Evolutionary conservation across 2,113 vertebrate genomes (phyloP).

Genomic region (Arenaria interpres): DNA sequence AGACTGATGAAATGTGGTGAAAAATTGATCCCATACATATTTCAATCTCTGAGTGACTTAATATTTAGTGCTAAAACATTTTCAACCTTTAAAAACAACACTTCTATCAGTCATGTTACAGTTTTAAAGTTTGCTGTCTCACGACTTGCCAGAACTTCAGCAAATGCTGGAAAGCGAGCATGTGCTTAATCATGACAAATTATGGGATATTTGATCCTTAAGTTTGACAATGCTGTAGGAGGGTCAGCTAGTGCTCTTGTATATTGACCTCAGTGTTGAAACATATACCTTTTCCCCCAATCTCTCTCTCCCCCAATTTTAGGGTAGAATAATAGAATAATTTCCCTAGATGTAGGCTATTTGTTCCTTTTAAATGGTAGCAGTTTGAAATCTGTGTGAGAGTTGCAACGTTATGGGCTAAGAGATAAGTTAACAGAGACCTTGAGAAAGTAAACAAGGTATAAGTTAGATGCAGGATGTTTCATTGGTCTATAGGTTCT

Average conservation of each 20-base stretch:
- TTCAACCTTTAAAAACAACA: conserved; percentile 58
- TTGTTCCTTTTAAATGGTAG: neutral
- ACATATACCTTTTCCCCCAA: neutral
- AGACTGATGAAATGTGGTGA: conserved; percentile 36
- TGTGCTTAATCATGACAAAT: neutral
- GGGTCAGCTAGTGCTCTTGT: neutral
- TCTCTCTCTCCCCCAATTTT: no score
- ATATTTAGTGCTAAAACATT: conserved; percentile 56
- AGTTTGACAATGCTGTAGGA: neutral
- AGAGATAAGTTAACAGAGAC: neutral
- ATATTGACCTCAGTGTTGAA: neutral
- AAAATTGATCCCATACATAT: conserved; percentile 58
- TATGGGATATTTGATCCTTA: neutral
- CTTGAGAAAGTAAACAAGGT: neutral
- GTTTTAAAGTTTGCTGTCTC: conserved; percentile 44
- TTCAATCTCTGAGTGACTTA: conserved; percentile 39
- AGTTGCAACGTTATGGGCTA: neutral
- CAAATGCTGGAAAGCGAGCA: neutral
- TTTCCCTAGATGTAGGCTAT: neutral
- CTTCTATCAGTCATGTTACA: conserved; percentile 47
- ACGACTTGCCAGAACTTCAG: conserved; percentile 31
- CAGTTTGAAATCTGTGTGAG: neutral
- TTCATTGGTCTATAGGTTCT: neutral
- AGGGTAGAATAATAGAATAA: neutral
- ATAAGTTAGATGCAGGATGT: neutral